Evolutionary conservation across 2,888 invertebrate species (phyloP).

Genomic region (Nyleta sp.): DNA sequence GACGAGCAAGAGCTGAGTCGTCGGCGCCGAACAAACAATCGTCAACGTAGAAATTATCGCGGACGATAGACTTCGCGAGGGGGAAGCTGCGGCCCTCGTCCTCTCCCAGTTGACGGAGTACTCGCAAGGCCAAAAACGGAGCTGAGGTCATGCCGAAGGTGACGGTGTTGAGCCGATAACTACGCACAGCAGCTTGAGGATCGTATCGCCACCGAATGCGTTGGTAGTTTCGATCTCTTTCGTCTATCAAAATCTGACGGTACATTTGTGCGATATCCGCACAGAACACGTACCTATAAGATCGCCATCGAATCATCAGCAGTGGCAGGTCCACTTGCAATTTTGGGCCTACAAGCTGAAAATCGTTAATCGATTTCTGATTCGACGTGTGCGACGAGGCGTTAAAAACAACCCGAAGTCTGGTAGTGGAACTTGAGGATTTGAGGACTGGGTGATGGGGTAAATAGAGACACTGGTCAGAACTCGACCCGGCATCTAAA

Average conservation of each 20-base stretch:
- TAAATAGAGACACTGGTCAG: not conserved
- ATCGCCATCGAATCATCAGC: not conserved
- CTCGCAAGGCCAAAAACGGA: constrained; percentile 1
- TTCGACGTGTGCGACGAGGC: not conserved
- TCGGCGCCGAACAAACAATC: constrained; percentile 7
- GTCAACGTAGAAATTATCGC: not conserved
- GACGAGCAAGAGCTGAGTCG: not conserved
- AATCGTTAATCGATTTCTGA: not conserved
- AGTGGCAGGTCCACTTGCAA: constrained; percentile 7
- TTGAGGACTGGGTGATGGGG: constrained; percentile 23
- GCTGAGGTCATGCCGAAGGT: constrained; percentile 6
- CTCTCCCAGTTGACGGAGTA: not conserved
- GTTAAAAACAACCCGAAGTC: constrained; percentile 14
- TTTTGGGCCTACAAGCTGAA: constrained; percentile 3
- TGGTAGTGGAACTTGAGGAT: not conserved
- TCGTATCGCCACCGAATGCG: constrained; percentile 14
- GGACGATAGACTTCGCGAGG: not conserved
- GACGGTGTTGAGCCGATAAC: not conserved
- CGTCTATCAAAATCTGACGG: constrained; percentile 8
- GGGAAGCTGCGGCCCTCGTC: not conserved
- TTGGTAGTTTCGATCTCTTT: not conserved
- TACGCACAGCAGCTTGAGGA: not conserved
- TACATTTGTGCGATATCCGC: constrained; percentile 18
- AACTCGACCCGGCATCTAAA: not conserved
- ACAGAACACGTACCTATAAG: not conserved